Evolutionary conservation across 1,140 invertebrate species (phyloP), one percentile per base, ranked within the genome.

Genomic region (Triops longicaudatus): DNA sequence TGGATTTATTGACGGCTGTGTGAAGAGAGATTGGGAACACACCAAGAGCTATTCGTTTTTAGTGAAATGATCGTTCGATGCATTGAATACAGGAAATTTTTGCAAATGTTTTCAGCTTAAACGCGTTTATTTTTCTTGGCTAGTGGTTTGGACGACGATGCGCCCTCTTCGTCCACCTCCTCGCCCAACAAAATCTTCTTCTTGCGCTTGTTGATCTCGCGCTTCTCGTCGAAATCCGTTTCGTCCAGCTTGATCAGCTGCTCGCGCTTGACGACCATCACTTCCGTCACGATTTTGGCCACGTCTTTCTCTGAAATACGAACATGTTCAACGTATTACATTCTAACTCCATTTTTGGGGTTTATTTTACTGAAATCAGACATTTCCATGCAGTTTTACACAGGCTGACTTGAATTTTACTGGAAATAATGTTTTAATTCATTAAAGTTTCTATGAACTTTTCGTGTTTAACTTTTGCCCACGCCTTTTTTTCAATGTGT

Each of bases 231-330:
- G 84, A 97, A 97, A 82, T 98, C 92, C 79, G 90, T 90, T 83
- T 96, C 92, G 82, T 98, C 95, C 27, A 99, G 84, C 82, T 90
- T 90, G 73, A 98, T 94, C 84, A 97, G 93, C 9, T 95, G 94
- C 84, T 98, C 94, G 73, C 95, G 87, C 81, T 93, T 91, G 0
- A 94, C 91, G 0, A 97, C 92, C 78, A 93, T 92, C 17, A 98
- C 92, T 85, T 98, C 93, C 7, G 92, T 93, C 77, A 97, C 91
- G 79, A 98, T 96, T 79, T 90, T 91, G 26, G 90, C 87, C 1
- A 96, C 91, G 85, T 94, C 90, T 79, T 90, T 90, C 81, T 95
- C 93, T 94, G 82, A 17, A 17, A 85, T 85, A 74, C 72, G 12
- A 82, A 78, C 73, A 80, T 81, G 78, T 37, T 10, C 26, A 31